Conservation (phyloP, 2,113 vertebrate genomes). For the Eurystomus gularis region DNA sequence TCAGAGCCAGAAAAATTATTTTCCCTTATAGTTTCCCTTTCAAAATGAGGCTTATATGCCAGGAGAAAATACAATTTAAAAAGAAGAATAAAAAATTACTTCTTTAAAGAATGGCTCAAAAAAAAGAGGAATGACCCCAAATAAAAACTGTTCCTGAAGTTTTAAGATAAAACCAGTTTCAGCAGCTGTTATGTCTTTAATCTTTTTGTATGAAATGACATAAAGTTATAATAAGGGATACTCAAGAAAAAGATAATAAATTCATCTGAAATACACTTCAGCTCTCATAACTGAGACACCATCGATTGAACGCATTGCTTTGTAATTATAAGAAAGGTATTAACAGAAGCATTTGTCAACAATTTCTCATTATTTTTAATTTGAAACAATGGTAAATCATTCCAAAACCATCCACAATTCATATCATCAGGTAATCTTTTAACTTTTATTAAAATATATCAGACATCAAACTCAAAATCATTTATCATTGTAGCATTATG, state of each 20-base stretch:
- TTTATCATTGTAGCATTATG: not conserved
- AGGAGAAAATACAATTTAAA: not conserved
- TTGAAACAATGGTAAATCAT: not conserved
- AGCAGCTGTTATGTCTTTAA: not conserved
- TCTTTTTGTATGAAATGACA: not conserved
- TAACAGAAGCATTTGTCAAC: not conserved
- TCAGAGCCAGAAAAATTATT: not conserved
- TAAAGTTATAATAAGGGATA: not conserved
- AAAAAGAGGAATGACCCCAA: not conserved
- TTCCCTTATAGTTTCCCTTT: not conserved
- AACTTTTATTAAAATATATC: not conserved
- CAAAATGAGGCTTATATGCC: not conserved
- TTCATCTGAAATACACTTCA: not conserved
- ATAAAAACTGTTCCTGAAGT: not conserved
- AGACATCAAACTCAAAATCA: not conserved
- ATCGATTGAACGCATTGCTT: not conserved
- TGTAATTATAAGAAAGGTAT: not conserved
- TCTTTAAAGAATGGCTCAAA: not conserved
- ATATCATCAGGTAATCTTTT: not conserved
- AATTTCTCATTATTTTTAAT: not conserved
- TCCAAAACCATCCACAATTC: not conserved
- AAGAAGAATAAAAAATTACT: not conserved
- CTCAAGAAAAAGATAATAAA: not conserved
- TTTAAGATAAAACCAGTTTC: not conserved
- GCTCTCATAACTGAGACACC: not conserved